Evolutionary conservation across 2,888 invertebrate genomes (phyloP).

Genomic region (Amblyjoppa proteus): DNA sequence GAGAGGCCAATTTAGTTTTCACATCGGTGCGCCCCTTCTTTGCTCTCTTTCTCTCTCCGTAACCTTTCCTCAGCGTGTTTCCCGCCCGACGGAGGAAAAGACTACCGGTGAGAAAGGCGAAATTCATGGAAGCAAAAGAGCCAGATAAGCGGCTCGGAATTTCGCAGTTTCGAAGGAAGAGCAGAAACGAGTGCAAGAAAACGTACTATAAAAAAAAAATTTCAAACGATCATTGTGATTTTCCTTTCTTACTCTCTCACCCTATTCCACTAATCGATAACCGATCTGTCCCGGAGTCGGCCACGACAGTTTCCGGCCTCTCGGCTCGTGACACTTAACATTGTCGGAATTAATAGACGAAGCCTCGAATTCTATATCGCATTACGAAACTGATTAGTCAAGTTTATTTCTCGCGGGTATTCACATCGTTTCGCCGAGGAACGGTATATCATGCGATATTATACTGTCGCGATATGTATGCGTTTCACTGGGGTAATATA

Average conservation of each 20-base stretch:
- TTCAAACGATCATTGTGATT: not conserved
- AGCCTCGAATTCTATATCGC: not conserved
- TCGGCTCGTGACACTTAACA: not conserved
- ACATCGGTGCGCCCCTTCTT: conserved; percentile 41
- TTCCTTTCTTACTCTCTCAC: conserved; percentile 12
- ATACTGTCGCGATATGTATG: not conserved
- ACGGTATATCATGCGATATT: conserved; percentile 1
- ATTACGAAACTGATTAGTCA: conserved; percentile 2
- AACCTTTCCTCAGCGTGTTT: conserved; percentile 15
- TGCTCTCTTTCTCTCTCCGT: conserved; percentile 51
- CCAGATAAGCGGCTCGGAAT: conserved; percentile 25
- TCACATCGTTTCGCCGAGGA: not conserved
- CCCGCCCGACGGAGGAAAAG: conserved; percentile 4
- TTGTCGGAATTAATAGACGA: not conserved
- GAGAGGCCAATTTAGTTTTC: conserved; percentile 66
- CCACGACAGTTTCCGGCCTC: conserved; percentile 2
- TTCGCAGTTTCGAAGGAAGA: not conserved
- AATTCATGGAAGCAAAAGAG: conserved; percentile 12
- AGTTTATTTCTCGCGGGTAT: conserved; percentile 10
- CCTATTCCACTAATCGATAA: not conserved
- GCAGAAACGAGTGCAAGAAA: not conserved
- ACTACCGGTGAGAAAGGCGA: conserved; percentile 14
- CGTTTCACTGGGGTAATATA: conserved; percentile 33
- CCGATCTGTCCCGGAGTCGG: not conserved
- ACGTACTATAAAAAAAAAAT: too few relatives aligned